Evolutionary conservation across 2,888 invertebrate genomes (phyloP), one percentile per base, ranked within the genome.

Genomic region (Megaustenia siamemsis): DNA sequence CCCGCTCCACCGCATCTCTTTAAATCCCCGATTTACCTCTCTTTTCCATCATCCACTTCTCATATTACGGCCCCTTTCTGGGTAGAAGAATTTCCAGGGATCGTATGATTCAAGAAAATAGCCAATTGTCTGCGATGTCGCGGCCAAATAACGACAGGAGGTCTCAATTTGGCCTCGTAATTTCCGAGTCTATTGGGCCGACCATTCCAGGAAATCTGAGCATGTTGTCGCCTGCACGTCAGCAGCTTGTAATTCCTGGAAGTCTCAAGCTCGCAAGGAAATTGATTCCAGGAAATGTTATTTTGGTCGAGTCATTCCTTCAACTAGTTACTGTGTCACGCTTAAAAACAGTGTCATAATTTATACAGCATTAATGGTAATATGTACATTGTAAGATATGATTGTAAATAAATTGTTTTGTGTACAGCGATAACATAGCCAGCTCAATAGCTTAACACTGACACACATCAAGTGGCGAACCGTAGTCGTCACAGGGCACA

Each of bases 211-310:
- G 60, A 56, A 77, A 77, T 77, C 56, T 38, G 1, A 63, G 77
- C 77, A 77, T 77, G 77, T 63, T 60, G 21, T 63, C 32, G 63
- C 28, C 77, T 38, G 45, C 75, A 32, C 75, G 53, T 53, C 53
- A 75, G 53, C 32, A 75, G 28, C 49, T 35, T 18, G 32, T 75
- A 32, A 45, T 45, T 53, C 75, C 32, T 15, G 32, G 75, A 35
- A 38, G 38, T 75, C 53, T 21, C 53, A 0, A 28, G 49, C 32
- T 49, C 28, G 32, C 43, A 24, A 28, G n/a, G 28, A 18, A 53
- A 75, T 75, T 53, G 53, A 75, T 75, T 53, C 32, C 75, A 75
- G 53, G 75, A 49, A 75, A 75, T 75, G 53, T 75, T 75, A 75
- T n/a, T 24, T 6, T 24, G n/a, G n/a, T 15, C 43, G 24, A n/a